Evolutionary conservation across 1,140 invertebrate species (phyloP).

Genomic region (Chrysomallon squamiferum): DNA sequence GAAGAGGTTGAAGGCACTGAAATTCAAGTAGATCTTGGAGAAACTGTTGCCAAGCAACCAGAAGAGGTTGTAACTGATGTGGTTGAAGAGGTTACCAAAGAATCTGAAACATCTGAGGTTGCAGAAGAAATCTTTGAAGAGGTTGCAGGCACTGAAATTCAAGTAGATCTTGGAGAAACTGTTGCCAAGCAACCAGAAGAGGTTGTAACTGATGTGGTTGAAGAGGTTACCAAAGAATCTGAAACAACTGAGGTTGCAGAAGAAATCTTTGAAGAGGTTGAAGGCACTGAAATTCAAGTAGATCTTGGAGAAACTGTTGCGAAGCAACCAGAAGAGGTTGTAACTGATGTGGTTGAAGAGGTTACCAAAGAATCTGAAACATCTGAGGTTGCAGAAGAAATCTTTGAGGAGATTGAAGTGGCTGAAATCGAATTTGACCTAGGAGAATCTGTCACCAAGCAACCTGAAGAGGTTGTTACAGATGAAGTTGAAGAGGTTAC

Average conservation of each 20-base stretch:
- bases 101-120: slow-evolving; percentile 14
- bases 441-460: not conserved
- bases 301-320: slow-evolving; percentile 25
- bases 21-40: slow-evolving; percentile 16
- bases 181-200: slow-evolving; percentile 23
- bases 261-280: slow-evolving; percentile 28
- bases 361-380: too few relatives aligned
- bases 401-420: slow-evolving; percentile 3
- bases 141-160: slow-evolving; percentile 12
- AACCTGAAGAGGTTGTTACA: not conserved
- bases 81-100: slow-evolving; percentile 13
- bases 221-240: slow-evolving; percentile 25
- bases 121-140: slow-evolving; percentile 27
- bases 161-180: slow-evolving; percentile 14
- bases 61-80: slow-evolving; percentile 13
- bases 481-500: too few relatives aligned
- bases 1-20: slow-evolving; percentile 19
- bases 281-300: slow-evolving; percentile 30
- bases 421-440: slow-evolving; percentile 15
- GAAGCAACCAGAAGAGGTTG: slow-evolving; percentile 30
- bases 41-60: slow-evolving; percentile 7
- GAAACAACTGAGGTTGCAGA: slow-evolving; percentile 25
- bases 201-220: slow-evolving; percentile 23
- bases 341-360: slow-evolving; percentile 29
- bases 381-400: too few relatives aligned